Percentiles rank a stretch among this genome's conserved stretches.
Conservation (phyloP, 2,113 vertebrate genomes). For the Lates calcarifer region DNA sequence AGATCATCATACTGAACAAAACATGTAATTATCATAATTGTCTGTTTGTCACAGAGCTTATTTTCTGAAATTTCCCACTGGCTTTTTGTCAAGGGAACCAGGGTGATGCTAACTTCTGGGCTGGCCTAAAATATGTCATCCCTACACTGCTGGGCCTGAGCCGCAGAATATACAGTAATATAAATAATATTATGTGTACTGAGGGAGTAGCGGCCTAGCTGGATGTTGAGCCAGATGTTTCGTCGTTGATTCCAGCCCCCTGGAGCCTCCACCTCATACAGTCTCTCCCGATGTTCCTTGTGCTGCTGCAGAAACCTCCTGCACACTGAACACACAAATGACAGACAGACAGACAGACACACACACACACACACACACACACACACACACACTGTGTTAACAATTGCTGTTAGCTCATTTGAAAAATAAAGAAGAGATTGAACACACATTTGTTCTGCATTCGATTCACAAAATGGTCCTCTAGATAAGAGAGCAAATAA, state of each 20-base stretch:
- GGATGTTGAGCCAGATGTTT: slow-evolving; percentile 93
- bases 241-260: slow-evolving; percentile 89
- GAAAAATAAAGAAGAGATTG: not conserved
- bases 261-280: slow-evolving; percentile 92
- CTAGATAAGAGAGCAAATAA: not conserved
- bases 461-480: not conserved
- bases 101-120: too few species aligned
- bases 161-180: too few species aligned
- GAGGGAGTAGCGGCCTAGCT: slow-evolving; percentile 75
- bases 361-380: not conserved
- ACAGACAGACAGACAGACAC: too few species aligned
- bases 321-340: slow-evolving; percentile 84
- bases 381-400: not conserved
- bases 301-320: slow-evolving; percentile 86
- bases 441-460: not conserved
- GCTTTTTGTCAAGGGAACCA: too few species aligned
- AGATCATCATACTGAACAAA: too few species aligned
- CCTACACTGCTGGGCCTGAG: too few species aligned
- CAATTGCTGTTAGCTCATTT: not conserved
- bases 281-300: slow-evolving; percentile 81
- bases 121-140: too few species aligned
- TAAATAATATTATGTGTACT: slow-evolving; percentile 57
- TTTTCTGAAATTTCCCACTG: too few species aligned
- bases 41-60: too few species aligned
- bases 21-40: too few species aligned